These are phyloP conservation scores for Delichon dasypus DNA, from an alignment of 2,797 vertebrate species.

Conservation along the genomic window DNA sequence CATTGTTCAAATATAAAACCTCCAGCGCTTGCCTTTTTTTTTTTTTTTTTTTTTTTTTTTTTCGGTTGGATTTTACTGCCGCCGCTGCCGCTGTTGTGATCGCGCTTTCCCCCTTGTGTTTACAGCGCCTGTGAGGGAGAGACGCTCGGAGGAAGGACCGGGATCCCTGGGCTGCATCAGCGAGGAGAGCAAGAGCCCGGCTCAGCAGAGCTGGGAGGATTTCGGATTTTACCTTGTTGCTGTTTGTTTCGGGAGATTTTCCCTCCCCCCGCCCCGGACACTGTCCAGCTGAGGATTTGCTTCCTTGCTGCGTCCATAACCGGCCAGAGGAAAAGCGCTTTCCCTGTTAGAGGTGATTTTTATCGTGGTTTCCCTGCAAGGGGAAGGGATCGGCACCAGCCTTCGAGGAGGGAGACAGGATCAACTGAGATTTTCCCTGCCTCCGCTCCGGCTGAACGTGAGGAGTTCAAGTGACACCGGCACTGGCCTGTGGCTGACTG, in stretches of 20 bases:
- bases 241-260: slow-evolving; percentile 26
- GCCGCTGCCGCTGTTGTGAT: slow-evolving; percentile 33
- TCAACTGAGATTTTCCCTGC: slow-evolving; percentile 32
- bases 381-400: not conserved
- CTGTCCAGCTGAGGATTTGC: not conserved
- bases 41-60: not conserved
- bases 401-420: slow-evolving; percentile 12
- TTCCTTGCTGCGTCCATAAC: not conserved
- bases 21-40: not conserved
- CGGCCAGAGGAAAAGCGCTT: not conserved
- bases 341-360: not conserved
- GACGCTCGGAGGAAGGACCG: slow-evolving; percentile 26
- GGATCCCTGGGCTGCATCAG: slow-evolving; percentile 32
- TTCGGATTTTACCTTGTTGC: slow-evolving; percentile 67
- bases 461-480: slow-evolving; percentile 33
- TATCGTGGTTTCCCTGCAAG: not conserved
- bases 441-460: slow-evolving; percentile 42
- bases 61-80: not conserved
- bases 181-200: not conserved
- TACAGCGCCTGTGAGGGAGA: slow-evolving; percentile 48
- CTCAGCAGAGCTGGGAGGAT: slow-evolving; percentile 8
- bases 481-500: slow-evolving; percentile 39
- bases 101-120: slow-evolving; percentile 50
- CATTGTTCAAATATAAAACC: slow-evolving; percentile 41
- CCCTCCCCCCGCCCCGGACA: not conserved